A percentile compares a stretch with the other conserved stretches of the same genome.
phyloP scores from a whole-genome alignment of 2,797 vertebrate genomes.

The Zenarchopterus dispar region DNA sequence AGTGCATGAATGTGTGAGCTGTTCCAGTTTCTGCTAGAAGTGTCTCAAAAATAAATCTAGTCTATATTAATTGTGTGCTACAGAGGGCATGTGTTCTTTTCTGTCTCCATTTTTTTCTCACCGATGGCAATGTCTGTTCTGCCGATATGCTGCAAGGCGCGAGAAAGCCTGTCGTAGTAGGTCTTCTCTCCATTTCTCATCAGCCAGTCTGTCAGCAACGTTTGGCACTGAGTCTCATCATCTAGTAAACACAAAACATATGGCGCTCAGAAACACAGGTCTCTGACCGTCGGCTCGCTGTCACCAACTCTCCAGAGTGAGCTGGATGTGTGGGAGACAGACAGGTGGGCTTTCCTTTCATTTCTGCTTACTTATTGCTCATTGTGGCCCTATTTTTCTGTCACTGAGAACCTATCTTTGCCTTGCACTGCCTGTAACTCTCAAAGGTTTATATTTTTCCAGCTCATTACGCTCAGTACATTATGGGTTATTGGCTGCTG shows the following conservation, averaged over 20 bases:
- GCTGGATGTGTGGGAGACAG: conserved; percentile 33
- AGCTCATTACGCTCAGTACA: background rate
- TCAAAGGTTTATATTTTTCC: background rate
- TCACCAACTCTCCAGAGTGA: conserved; percentile 32
- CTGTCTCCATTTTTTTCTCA: conserved; percentile 53
- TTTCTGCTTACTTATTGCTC: conserved; percentile 12
- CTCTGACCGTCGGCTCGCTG: conserved; percentile 29
- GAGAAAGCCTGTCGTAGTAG: conserved; percentile 86
- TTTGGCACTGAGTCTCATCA: conserved; percentile 70
- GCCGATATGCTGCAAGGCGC: conserved; percentile 81
- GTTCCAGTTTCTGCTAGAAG: conserved; percentile 31
- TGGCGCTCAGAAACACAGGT: conserved; percentile 42
- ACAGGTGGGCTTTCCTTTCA: conserved; percentile 16
- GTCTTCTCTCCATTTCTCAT: conserved; percentile 57
- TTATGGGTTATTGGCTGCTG: too few relatives aligned
- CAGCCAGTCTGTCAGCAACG: conserved; percentile 82
- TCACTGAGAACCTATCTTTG: too few relatives aligned
- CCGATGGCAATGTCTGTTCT: conserved; percentile 85
- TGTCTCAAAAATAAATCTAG: conserved; percentile 3
- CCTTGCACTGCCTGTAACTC: background rate
- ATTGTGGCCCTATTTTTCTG: background rate
- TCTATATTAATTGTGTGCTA: conserved; percentile 8
- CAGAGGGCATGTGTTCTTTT: conserved; percentile 6
- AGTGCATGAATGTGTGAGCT: conserved; percentile 26
- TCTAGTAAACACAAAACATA: conserved; percentile 68